phyloP scores from a whole-genome alignment of 1,140 invertebrate species.

The Pseudomyrmex dendroicus region DNA sequence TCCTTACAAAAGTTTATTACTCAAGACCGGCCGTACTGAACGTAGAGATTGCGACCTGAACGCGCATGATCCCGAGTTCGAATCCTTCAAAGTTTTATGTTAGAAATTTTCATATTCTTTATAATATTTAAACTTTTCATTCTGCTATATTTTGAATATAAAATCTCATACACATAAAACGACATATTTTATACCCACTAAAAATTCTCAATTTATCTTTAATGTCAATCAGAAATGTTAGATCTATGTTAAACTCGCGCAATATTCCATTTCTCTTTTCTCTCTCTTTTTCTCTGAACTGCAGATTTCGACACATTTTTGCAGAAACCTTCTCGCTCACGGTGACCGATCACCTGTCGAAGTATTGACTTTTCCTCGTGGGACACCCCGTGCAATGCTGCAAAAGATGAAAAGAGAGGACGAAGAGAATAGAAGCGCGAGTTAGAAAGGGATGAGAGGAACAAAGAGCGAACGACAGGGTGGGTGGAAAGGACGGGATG shows the following conservation, averaged over 20 bases:
- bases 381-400: conserved; percentile 4
- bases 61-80: too few relatives aligned
- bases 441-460: background rate
- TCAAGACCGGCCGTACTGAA: too few relatives aligned
- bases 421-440: background rate
- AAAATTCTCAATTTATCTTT: too few relatives aligned
- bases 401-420: conserved; percentile 14
- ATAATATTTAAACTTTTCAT: too few relatives aligned
- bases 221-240: background rate
- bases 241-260: background rate
- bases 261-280: background rate
- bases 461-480: background rate
- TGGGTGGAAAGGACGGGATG: background rate
- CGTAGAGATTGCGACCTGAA: too few relatives aligned
- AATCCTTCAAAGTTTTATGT: too few relatives aligned
- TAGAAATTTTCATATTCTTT: too few relatives aligned
- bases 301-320: conserved; percentile 15
- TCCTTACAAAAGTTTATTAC: too few relatives aligned
- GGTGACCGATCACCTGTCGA: conserved; percentile 24
- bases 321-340: conserved; percentile 30
- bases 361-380: conserved; percentile 41
- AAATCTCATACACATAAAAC: too few relatives aligned
- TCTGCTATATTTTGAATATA: too few relatives aligned
- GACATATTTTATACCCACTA: too few relatives aligned
- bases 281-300: too few relatives aligned